Percentiles rank a stretch among this genome's conserved stretches.
phyloP scores from a whole-genome alignment of 2,888 invertebrate species.

The Hemaris fuciformis region DNA sequence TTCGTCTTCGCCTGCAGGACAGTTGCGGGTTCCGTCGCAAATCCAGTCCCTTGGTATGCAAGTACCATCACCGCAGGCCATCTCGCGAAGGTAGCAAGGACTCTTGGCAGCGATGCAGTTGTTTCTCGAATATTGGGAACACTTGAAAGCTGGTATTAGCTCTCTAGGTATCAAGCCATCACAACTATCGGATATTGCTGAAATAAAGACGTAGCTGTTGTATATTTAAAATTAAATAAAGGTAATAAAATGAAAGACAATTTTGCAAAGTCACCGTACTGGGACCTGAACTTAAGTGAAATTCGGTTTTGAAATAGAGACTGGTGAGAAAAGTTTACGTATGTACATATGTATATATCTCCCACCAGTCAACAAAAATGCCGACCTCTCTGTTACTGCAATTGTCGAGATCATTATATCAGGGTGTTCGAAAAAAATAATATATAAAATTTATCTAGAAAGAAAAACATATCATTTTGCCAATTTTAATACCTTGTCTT shows the following conservation, averaged over 20 bases:
- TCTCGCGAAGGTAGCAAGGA: slow-evolving; percentile 79
- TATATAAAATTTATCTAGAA: too few species aligned
- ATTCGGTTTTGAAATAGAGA: too few species aligned
- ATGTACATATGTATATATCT: too few species aligned
- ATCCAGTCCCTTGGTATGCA: slow-evolving; percentile 84
- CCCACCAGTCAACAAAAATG: too few species aligned
- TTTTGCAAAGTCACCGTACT: background rate
- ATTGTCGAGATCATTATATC: too few species aligned
- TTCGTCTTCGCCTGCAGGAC: slow-evolving; percentile 84
- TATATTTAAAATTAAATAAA: too few species aligned
- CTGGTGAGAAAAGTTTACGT: too few species aligned
- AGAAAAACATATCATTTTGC: too few species aligned
- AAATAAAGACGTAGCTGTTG: background rate
- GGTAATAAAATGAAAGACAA: too few species aligned
- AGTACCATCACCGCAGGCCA: slow-evolving; percentile 80
- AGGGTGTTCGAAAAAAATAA: too few species aligned
- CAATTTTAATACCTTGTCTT: too few species aligned
- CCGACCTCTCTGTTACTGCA: too few species aligned
- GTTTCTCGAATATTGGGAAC: slow-evolving; percentile 81
- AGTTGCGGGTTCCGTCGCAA: slow-evolving; percentile 84
- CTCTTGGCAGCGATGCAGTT: slow-evolving; percentile 78
- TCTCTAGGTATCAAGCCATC: slow-evolving; percentile 82
- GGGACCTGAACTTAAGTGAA: background rate
- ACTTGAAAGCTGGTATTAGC: slow-evolving; percentile 81
- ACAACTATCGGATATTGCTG: slow-evolving; percentile 84